Conservation (phyloP, 2,888 invertebrate species). For the Acleris laterana region DNA sequence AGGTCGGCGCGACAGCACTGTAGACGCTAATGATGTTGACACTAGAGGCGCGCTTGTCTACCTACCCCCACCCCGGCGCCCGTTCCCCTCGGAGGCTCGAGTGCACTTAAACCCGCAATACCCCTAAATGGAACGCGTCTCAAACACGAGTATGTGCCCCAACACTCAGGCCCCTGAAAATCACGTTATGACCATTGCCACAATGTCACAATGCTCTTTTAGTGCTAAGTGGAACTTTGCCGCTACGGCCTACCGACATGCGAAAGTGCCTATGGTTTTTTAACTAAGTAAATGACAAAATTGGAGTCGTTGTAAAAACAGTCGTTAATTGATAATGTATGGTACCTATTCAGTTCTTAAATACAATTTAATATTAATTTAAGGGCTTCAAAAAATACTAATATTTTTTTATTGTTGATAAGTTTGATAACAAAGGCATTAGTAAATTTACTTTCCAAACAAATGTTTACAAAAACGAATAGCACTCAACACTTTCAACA, state of each 20-base stretch:
- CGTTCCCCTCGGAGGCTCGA: slow-evolving; percentile 33
- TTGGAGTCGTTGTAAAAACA: too few relatives aligned
- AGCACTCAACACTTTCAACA: too few relatives aligned
- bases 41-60: slow-evolving; percentile 65
- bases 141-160: slow-evolving; percentile 46
- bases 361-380: too few relatives aligned
- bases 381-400: too few relatives aligned
- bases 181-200: slow-evolving; percentile 48
- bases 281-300: too few relatives aligned
- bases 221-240: slow-evolving; percentile 1
- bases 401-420: too few relatives aligned
- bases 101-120: slow-evolving; percentile 52
- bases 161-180: slow-evolving; percentile 44
- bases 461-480: too few relatives aligned
- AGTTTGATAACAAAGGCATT: too few relatives aligned
- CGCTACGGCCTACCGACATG: not conserved
- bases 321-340: too few relatives aligned
- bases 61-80: slow-evolving; percentile 42
- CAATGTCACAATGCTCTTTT: slow-evolving; percentile 23
- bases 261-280: not conserved
- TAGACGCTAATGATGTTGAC: slow-evolving; percentile 80
- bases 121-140: slow-evolving; percentile 57
- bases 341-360: too few relatives aligned
- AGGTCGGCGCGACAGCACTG: slow-evolving; percentile 57
- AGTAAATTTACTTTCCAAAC: too few relatives aligned